Evolutionary conservation across 2,888 invertebrate species (phyloP).

Genomic region (Tiliacea citrago): DNA sequence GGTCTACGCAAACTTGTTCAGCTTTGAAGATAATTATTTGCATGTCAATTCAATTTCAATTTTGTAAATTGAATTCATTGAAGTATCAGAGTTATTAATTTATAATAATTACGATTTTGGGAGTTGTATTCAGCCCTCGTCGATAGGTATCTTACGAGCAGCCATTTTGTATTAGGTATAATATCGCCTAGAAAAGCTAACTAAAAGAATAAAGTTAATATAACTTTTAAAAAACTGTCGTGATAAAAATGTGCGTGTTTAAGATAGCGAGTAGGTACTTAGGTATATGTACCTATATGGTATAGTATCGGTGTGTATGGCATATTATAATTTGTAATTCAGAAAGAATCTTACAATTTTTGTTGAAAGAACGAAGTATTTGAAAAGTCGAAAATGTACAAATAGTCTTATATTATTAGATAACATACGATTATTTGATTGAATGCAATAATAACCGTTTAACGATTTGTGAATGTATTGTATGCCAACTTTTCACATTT

Average conservation of each 20-base stretch:
- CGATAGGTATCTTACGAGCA: background rate
- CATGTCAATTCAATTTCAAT: background rate
- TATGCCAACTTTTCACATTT: slow-evolving; percentile 20
- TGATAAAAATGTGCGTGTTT: background rate
- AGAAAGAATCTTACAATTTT: background rate
- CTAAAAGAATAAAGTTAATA: background rate
- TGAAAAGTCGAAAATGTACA: background rate
- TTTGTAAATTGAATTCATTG: background rate
- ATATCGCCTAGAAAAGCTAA: no score
- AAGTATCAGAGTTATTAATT: background rate
- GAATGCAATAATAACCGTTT: slow-evolving; percentile 16
- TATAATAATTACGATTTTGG: background rate
- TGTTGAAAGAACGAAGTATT: background rate
- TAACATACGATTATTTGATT: background rate
- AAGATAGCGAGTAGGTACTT: background rate
- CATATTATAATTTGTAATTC: no score
- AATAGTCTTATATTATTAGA: background rate
- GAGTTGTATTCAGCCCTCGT: background rate
- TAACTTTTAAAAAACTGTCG: background rate
- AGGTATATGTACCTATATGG: no score
- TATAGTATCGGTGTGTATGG: no score
- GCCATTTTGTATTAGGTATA: background rate
- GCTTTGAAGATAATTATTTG: background rate
- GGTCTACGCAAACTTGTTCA: background rate
- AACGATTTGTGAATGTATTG: slow-evolving; percentile 17